Evolutionary conservation across 2,888 invertebrate genomes (phyloP), one percentile per base, ranked within the genome.

Genomic region (Aporophyla lueneburgensis): DNA sequence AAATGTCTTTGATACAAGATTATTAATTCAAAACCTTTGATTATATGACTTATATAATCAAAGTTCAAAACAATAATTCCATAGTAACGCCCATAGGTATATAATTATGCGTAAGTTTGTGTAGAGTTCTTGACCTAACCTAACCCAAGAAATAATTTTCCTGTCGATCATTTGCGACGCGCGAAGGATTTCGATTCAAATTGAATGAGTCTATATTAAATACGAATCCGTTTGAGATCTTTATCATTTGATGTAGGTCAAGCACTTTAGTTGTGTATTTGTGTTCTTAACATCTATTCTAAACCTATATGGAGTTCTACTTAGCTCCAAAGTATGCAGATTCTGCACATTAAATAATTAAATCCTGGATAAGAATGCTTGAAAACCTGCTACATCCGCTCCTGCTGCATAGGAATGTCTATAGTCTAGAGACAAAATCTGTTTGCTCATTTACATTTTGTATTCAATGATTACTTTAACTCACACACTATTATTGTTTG

Each of bases 201-300:
- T 75, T 67, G 56, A 74, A 69, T 69, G n/a, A n/a, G 33, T 53
- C 33, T 43, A 63, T 72, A 53, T 70, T 80, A 53, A 53, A 63
- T 56, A 71, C 10, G 21, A 67, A 40, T 69, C 19, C 49, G 40
- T 61, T 73, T 66, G 21, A 76, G 86, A 85, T 77, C 21, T 33
- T 62, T 85, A 76, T 81, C 71, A 46, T 62, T 63, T 12, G 27
- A 80, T 76, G 69, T 85, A 21, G 81, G 85, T 83, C 74, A 79
- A 79, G 68, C 10, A 65, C 12, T 46, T 24, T n/a, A n/a, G n/a
- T n/a, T n/a, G n/a, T n/a, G n/a, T n/a, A n/a, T n/a, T n/a, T 24
- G n/a, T 54, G 16, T 56, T 24, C 7, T 24, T 54, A 12, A 12
- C 12, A 10, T n/a, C 56, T 56, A 56, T 56, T 24, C 7, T 14